These are phyloP conservation scores for Collichthys lucidus DNA, from an alignment of 2,113 vertebrate species.

Conservation along the genomic window DNA sequence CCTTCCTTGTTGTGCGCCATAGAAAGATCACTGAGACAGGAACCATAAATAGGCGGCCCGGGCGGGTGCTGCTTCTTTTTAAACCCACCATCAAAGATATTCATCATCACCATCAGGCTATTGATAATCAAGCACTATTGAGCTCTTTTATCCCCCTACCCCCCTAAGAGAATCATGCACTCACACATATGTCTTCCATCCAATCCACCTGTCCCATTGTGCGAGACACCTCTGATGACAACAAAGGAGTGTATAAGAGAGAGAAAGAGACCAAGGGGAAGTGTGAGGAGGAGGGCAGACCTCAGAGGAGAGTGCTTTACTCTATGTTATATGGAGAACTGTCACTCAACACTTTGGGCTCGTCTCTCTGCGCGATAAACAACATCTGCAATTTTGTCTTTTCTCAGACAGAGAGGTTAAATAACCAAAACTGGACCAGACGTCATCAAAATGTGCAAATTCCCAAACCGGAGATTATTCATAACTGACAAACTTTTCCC, in stretches of 20 bases:
- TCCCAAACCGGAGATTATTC: slow-evolving; percentile 5
- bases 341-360: slow-evolving; percentile 50
- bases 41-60: slow-evolving; percentile 71
- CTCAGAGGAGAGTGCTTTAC: slow-evolving; percentile 50
- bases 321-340: slow-evolving; percentile 45
- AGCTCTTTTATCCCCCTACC: slow-evolving; percentile 78
- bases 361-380: not conserved
- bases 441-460: not conserved
- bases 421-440: slow-evolving; percentile 1
- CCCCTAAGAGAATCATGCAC: slow-evolving; percentile 48
- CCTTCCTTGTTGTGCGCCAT: slow-evolving; percentile 68
- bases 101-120: slow-evolving; percentile 68
- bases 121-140: slow-evolving; percentile 82
- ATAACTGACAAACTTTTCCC: slow-evolving; percentile 18
- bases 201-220: slow-evolving; percentile 80
- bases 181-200: slow-evolving; percentile 57
- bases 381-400: slow-evolving; percentile 19
- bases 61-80: slow-evolving; percentile 66
- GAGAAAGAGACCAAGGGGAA: slow-evolving; percentile 2
- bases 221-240: slow-evolving; percentile 55
- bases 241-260: slow-evolving; percentile 56
- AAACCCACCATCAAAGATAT: slow-evolving; percentile 77
- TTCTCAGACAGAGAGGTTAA: slow-evolving; percentile 26
- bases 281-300: slow-evolving; percentile 32
- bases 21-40: slow-evolving; percentile 71